A percentile compares a stretch with the other conserved stretches of the same genome.
These are phyloP conservation scores for Adelognathus sp. DNA, from an alignment of 2,888 invertebrate genomes.

Conservation along the genomic window DNA sequence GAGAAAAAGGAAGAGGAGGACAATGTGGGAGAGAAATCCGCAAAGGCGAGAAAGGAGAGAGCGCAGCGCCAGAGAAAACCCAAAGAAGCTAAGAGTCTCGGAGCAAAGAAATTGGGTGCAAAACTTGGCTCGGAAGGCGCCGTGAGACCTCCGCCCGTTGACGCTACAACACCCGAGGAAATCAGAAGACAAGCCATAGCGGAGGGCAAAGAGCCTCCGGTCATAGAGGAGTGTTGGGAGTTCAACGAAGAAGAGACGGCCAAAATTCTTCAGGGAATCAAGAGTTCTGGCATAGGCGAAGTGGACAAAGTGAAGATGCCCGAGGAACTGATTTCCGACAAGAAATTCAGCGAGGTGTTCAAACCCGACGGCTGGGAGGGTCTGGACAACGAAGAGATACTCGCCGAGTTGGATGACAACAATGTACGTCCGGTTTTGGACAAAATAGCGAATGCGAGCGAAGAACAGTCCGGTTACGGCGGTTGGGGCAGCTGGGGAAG, in stretches of 20 bases:
- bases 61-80: slow-evolving; percentile 55
- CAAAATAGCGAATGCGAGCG: slow-evolving; percentile 71
- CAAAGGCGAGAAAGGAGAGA: slow-evolving; percentile 38
- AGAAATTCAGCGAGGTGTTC: slow-evolving; percentile 76
- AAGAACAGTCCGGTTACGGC: slow-evolving; percentile 62
- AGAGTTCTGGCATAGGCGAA: slow-evolving; percentile 38
- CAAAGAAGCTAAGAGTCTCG: slow-evolving; percentile 54
- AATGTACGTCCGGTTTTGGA: slow-evolving; percentile 71
- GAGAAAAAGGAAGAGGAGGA: not conserved
- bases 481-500: slow-evolving; percentile 86
- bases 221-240: slow-evolving; percentile 83
- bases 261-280: slow-evolving; percentile 55
- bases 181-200: slow-evolving; percentile 45
- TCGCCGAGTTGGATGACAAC: slow-evolving; percentile 76
- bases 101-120: slow-evolving; percentile 67
- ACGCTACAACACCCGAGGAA: slow-evolving; percentile 27
- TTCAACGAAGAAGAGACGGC: slow-evolving; percentile 76
- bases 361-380: slow-evolving; percentile 81
- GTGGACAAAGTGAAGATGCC: slow-evolving; percentile 68
- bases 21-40: not conserved
- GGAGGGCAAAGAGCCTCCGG: slow-evolving; percentile 67
- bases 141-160: slow-evolving; percentile 14
- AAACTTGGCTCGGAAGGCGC: slow-evolving; percentile 41
- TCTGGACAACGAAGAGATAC: slow-evolving; percentile 72
- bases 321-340: slow-evolving; percentile 75